Base-by-base conservation (phyloP, 2,113 vertebrate genomes). In the Rhinopomastus cyanomelas region DNA sequence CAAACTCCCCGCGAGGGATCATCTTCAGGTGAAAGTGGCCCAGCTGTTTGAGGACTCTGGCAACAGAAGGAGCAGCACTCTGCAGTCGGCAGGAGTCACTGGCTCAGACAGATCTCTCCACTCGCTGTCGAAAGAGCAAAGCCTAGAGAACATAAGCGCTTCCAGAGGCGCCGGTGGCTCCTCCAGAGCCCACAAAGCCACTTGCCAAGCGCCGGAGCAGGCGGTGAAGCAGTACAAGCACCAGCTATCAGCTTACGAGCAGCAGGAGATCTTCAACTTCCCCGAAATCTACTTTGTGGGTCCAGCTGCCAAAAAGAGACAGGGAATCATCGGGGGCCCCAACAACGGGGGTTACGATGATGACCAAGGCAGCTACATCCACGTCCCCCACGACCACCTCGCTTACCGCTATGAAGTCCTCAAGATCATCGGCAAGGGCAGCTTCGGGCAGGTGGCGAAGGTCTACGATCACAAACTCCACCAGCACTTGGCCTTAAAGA, bases 341-440 rank as follows among this genome's bases (percentile, higher is more conserved):
- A 99, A 99, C 96, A 99, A 99, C 11, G 95, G 98, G 12, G 98
- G 99, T 9, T 99, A 98, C 4, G 99, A 99, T 6, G 99, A 99
- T 1, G 98, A 99, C 46, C 99, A 99, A 56, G 99, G 99, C 16
- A 98, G 99, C 53, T 99, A 99, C 92, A 98, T 99, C 56, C 98
- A 99, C 0, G 98, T 99, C 42, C 98, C 99, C 57, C 98, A 99
- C 5, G 99, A 99, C 96, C 99, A 99, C 73, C 97, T 99, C 19
- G 99, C 98, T 29, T 99, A 99, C 88, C 97, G 99, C 49, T 99
- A 99, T 3, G 99, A 99, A 96, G 98, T 99, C 74, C 97, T 99
- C 77, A 99, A 99, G 96, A 98, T 99, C 67, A 99, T 99, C 5
- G 99, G 99, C 79, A 99, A 99, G 93, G 99, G 99, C 39, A 99